Evolutionary conservation across 2,797 vertebrate genomes (phyloP).

Genomic region (Clarias fuscus): DNA sequence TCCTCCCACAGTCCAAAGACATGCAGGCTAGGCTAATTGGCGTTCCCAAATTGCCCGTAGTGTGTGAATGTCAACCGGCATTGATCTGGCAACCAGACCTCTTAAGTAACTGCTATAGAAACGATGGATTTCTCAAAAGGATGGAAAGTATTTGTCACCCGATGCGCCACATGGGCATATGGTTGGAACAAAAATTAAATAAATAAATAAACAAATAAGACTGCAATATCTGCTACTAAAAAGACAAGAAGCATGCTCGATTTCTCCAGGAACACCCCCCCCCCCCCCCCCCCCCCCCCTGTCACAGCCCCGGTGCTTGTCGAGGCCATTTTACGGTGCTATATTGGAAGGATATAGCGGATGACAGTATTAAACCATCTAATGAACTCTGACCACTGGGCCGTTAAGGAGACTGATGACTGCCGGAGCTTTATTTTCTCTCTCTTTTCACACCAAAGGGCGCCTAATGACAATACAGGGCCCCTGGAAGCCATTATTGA

Average conservation of each 20-base stretch:
- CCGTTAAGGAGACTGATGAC: constrained; percentile 72
- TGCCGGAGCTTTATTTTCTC: constrained; percentile 49
- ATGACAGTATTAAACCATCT: constrained; percentile 65
- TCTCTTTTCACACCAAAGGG: constrained; percentile 57
- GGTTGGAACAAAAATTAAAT: too few relatives aligned
- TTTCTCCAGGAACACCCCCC: not conserved
- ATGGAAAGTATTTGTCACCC: too few relatives aligned
- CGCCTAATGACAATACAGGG: constrained; percentile 73
- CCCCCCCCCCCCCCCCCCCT: too few relatives aligned
- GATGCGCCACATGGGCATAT: too few relatives aligned
- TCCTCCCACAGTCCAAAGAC: too few relatives aligned
- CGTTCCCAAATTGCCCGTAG: too few relatives aligned
- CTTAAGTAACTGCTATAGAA: too few relatives aligned
- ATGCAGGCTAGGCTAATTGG: too few relatives aligned
- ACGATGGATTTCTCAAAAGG: too few relatives aligned
- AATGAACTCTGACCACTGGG: constrained; percentile 72
- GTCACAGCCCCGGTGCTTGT: constrained; percentile 10
- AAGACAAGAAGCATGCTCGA: not conserved
- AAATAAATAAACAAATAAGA: not conserved
- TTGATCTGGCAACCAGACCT: too few relatives aligned
- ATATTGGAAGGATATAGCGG: constrained; percentile 30
- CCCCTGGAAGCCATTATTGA: constrained; percentile 75
- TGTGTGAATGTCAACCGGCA: too few relatives aligned
- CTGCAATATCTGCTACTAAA: not conserved
- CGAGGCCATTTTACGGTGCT: constrained; percentile 40